These are phyloP conservation scores for Anas flavirostris DNA, from an alignment of 2,797 vertebrate genomes.

Conservation along the genomic window DNA sequence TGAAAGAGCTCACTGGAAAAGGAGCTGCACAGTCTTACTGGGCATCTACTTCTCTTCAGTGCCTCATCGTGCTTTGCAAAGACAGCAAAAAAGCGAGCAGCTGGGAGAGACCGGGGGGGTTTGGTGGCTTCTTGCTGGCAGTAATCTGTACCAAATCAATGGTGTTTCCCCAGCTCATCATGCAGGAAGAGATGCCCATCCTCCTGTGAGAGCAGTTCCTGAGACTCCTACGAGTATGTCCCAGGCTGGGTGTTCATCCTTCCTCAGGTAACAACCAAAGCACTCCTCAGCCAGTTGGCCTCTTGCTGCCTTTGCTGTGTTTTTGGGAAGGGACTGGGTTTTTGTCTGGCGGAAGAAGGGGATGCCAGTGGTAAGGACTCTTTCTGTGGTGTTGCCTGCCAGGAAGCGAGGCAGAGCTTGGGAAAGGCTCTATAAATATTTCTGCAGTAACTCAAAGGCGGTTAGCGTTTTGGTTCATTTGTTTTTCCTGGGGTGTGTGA, in stretches of 20 bases:
- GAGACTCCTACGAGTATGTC: not conserved
- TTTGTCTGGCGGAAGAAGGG: not conserved
- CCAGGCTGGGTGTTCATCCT: not conserved
- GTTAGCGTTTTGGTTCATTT: constrained; percentile 27
- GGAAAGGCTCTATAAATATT: constrained; percentile 62
- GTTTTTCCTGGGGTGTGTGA: constrained; percentile 57
- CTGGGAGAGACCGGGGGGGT: not conserved
- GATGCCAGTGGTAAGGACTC: constrained; percentile 60
- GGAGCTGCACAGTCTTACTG: not conserved
- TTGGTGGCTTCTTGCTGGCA: not conserved
- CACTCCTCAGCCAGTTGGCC: not conserved
- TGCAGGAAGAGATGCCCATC: not conserved
- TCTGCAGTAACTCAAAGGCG: constrained; percentile 55
- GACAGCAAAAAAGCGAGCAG: not conserved
- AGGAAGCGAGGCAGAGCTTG: constrained; percentile 52
- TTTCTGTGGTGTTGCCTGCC: constrained; percentile 55
- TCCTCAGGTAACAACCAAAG: not conserved
- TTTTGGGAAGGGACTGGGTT: constrained; percentile 16
- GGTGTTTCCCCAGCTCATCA: not conserved
- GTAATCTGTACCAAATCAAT: not conserved
- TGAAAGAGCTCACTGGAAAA: not conserved
- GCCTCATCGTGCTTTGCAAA: not conserved
- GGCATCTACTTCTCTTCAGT: not conserved
- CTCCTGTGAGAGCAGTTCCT: not conserved
- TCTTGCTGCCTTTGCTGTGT: not conserved